Percentiles rank a stretch among this genome's conserved stretches.
Conservation (phyloP, 2,888 invertebrate species). For the Clostera curtula region DNA sequence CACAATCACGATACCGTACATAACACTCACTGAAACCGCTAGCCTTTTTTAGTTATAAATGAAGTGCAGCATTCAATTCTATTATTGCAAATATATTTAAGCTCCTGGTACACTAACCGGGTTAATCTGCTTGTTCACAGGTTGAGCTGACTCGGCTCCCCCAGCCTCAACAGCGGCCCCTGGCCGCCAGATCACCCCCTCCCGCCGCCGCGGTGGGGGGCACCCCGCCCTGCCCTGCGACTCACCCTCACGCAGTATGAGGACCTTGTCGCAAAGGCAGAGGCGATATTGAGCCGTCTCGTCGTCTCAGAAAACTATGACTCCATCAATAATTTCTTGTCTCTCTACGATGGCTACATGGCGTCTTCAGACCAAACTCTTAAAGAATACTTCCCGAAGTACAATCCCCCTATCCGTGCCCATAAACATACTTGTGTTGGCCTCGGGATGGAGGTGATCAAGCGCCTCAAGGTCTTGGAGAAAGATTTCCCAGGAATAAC, state of each 20-base stretch:
- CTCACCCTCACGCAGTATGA: conserved; percentile 87
- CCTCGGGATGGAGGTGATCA: conserved; percentile 87
- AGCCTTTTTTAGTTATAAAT: too few relatives aligned
- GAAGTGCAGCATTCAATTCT: too few relatives aligned
- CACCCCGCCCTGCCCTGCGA: conserved; percentile 75
- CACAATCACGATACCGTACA: too few relatives aligned
- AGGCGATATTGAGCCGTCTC: conserved; percentile 87
- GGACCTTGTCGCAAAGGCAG: conserved; percentile 87
- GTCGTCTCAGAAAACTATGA: conserved; percentile 92
- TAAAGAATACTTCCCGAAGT: conserved; percentile 85
- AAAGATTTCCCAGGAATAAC: conserved; percentile 81
- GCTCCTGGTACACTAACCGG: too few relatives aligned
- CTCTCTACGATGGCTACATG: conserved; percentile 79
- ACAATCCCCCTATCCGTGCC: conserved; percentile 87
- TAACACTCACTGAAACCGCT: too few relatives aligned
- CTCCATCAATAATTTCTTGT: conserved; percentile 89
- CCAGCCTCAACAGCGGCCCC: conserved; percentile 36
- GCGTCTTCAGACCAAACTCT: conserved; percentile 80
- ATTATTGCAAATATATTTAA: too few relatives aligned
- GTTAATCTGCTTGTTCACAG: too few relatives aligned
- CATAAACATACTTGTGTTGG: conserved; percentile 94
- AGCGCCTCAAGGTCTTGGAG: conserved; percentile 76
- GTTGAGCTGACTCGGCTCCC: conserved; percentile 96
- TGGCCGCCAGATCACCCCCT: conserved; percentile 70
- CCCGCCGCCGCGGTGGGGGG: conserved; percentile 65